Base-by-base conservation (phyloP, 2,797 vertebrate species). In the Cryptoprocta ferox region DNA sequence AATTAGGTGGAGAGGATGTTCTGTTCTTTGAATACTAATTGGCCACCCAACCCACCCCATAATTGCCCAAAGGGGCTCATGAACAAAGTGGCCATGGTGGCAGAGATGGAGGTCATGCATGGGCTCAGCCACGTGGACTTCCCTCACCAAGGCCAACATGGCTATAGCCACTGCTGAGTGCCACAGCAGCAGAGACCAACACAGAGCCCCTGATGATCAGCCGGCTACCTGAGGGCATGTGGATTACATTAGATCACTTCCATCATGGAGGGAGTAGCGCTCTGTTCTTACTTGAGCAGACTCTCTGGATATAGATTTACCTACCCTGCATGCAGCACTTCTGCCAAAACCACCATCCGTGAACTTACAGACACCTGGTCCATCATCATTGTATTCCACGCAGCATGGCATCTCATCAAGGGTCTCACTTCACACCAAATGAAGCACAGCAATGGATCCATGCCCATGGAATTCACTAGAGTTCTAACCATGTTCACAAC, bases 41-140 rank as follows among this genome's bases (percentile, higher is more conserved):
- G 2, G 42, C 15, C 21, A 65, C 68, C 83, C 50, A 18, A 5
- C 21, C 12, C 1, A 37, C 39, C 10, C 21, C 18, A 2, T 42
- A 35, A 35, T 28, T 10, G 7, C 3, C 42, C 42, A 66, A 4
- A 1, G 21, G 21, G 21, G 4, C 73, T 42, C 45, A 35, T 42
- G 35, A 35, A 24, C 21, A 3, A 50, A 42, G 35, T 1, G 9
- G 68, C 19, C 14, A 0, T 14, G 14, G 5, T 3, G 16, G 15
- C 32, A 48, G 26, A 50, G 35, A 15, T 61, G 26, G 12, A 68
- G 30, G 37, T 70, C 6, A 48, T 45, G 19, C 21, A 32, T 16
- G 13, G 50, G 16, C 7, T 48, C 73, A 45, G 14, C 35, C n/a
- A 45, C 21, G 5, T 35, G 37, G 10, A 32, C 50, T 61, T 59